These are phyloP conservation scores for Characodon lateralis DNA, from an alignment of 2,797 vertebrate species.

Conservation along the genomic window DNA sequence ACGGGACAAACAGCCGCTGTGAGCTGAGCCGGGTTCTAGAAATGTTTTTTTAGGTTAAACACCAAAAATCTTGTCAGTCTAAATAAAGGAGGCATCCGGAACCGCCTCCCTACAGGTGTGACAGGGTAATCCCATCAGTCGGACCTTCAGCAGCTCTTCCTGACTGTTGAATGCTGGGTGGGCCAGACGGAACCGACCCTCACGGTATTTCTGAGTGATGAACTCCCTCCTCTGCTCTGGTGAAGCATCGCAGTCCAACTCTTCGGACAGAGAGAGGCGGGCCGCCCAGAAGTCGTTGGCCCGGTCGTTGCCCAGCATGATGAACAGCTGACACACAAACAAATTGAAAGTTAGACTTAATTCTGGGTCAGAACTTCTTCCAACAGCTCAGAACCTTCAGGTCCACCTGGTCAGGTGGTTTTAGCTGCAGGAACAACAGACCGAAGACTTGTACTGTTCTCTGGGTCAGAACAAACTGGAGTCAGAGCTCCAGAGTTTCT, in stretches of 20 bases:
- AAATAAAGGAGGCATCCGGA: not conserved
- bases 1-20: not conserved
- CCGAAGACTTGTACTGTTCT: too few relatives aligned
- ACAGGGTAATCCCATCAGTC: not conserved
- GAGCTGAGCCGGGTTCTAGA: not conserved
- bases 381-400: not conserved
- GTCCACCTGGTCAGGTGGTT: too few relatives aligned
- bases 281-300: slow-evolving; percentile 94
- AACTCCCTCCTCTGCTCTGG: slow-evolving; percentile 88
- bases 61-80: not conserved
- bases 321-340: slow-evolving; percentile 86
- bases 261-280: slow-evolving; percentile 71
- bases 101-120: not conserved
- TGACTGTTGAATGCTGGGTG: slow-evolving; percentile 85
- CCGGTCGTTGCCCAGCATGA: slow-evolving; percentile 93
- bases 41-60: not conserved
- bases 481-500: too few relatives aligned
- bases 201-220: slow-evolving; percentile 88
- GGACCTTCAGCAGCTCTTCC: slow-evolving; percentile 91
- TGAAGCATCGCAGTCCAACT: slow-evolving; percentile 81
- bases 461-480: too few relatives aligned
- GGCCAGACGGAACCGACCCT: slow-evolving; percentile 85
- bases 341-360: not conserved
- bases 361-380: not conserved
- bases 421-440: too few relatives aligned